These are phyloP conservation scores for Hoplias malabaricus DNA, from an alignment of 2,113 vertebrate genomes.

Conservation along the genomic window DNA sequence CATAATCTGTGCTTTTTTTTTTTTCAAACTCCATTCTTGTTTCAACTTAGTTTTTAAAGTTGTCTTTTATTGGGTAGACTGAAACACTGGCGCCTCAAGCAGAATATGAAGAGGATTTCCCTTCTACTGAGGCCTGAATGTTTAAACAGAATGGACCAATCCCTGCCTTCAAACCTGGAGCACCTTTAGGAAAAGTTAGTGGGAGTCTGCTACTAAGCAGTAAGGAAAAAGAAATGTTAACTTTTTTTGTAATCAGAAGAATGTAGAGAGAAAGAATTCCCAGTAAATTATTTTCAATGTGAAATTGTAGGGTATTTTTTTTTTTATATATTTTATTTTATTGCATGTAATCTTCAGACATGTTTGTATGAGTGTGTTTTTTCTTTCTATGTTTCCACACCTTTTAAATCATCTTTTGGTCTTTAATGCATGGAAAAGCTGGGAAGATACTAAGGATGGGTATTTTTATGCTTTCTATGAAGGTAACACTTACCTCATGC, in stretches of 20 bases:
- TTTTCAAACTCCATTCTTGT: not conserved
- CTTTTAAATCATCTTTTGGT: too few relatives aligned
- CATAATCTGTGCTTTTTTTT: not conserved
- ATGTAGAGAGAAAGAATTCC: not conserved
- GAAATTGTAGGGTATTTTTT: not conserved
- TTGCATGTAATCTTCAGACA: conserved; percentile 26
- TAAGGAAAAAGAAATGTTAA: too few relatives aligned
- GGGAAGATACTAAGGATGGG: conserved; percentile 38
- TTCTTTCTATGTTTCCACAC: too few relatives aligned
- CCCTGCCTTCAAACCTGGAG: not conserved
- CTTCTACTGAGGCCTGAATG: not conserved
- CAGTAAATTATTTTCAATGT: not conserved
- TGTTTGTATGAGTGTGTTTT: too few relatives aligned
- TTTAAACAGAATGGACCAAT: not conserved
- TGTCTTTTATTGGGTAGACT: not conserved
- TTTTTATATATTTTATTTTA: conserved; percentile 34
- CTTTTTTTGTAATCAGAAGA: too few relatives aligned
- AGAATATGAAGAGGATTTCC: not conserved
- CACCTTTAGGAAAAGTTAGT: not conserved
- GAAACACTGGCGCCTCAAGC: not conserved
- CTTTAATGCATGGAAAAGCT: conserved; percentile 14
- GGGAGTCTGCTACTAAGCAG: not conserved
- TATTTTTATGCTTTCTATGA: conserved; percentile 74
- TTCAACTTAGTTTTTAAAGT: not conserved
- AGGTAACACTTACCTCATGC: conserved; percentile 58